Base-by-base conservation (phyloP, 2,888 invertebrate species). In the Nasonia oneida region DNA sequence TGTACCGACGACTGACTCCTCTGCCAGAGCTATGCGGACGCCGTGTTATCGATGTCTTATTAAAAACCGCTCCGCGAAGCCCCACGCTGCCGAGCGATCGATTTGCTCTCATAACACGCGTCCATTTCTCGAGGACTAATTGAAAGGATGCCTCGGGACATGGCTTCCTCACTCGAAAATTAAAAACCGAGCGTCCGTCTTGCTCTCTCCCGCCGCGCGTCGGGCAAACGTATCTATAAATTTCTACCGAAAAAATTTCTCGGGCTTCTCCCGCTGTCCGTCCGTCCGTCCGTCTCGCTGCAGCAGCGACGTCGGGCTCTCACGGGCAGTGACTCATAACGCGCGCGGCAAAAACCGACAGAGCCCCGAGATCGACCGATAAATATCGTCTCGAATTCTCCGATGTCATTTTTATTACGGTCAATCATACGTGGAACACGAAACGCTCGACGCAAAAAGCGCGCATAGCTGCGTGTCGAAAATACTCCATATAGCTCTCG, bases 221-320 rank as follows among this genome's bases (percentile, higher is more conserved):
- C 57, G 37, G 33, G 73, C 57, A 75, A 84, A 82, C 84, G 84
- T 84, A 87, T 87, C 86, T 84, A 87, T 84, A 84, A 87, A 87
- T 87, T 87, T 84, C 50, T 12, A n/a, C 18, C 29, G 84, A 86
- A 87, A 84, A 84, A 79, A 87, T 87, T 84, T 84, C 81, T 79
- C 79, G 71, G 86, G 86, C 84, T 87, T 84, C 86, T 50, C 42
- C 6, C 23, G 33, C 53, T 67, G n/a, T 81, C 33, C 23, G 15
- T 57, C 29, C 23, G 15, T 57, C 29, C n/a, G 33, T 82, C 53
- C 29, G 29, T 37, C 47, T 53, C 15, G 37, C 67, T 29, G 14
- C 15, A 10, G 6, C 39, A 18, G 47, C 71, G 33, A 5, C 71
- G 23, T 39, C 50, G 50, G n/a, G 15, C 47, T 70, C 50, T 8